phyloP scores from a whole-genome alignment of 2,888 invertebrate species.

The Sinodicranocentrus sp. region DNA sequence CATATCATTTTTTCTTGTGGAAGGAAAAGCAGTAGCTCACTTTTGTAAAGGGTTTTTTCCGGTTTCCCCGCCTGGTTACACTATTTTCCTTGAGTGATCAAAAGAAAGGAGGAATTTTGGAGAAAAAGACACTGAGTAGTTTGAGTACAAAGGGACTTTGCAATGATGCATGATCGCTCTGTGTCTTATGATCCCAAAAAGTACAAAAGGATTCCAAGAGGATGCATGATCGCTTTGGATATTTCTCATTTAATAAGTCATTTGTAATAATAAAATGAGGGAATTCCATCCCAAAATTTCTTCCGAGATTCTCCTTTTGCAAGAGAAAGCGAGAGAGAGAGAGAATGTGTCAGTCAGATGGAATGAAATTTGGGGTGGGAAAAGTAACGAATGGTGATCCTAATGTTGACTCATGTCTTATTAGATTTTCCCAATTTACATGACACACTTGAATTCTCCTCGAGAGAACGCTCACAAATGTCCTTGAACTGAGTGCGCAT shows the following conservation, averaged over 20 bases:
- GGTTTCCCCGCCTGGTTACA: no score
- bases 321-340: conserved; percentile 1
- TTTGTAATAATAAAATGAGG: conserved; percentile 57
- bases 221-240: conserved; percentile 28
- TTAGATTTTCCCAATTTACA: conserved; percentile 60
- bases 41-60: no score
- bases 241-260: conserved; percentile 56
- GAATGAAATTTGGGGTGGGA: neutral
- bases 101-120: conserved; percentile 22
- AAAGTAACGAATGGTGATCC: conserved; percentile 29
- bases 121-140: neutral
- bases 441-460: no score
- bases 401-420: conserved; percentile 56
- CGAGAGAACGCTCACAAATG: neutral
- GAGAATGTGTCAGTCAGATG: conserved; percentile 17
- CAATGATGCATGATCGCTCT: conserved; percentile 23
- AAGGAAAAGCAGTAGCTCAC: no score
- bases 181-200: neutral
- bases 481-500: neutral
- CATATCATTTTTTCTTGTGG: no score
- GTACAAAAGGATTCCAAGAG: conserved; percentile 8
- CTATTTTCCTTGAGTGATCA: conserved; percentile 45
- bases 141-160: conserved; percentile 39
- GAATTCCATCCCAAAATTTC: conserved; percentile 16
- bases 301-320: neutral